phyloP scores from a whole-genome alignment of 2,113 vertebrate species.

The Tringa solitaria region DNA sequence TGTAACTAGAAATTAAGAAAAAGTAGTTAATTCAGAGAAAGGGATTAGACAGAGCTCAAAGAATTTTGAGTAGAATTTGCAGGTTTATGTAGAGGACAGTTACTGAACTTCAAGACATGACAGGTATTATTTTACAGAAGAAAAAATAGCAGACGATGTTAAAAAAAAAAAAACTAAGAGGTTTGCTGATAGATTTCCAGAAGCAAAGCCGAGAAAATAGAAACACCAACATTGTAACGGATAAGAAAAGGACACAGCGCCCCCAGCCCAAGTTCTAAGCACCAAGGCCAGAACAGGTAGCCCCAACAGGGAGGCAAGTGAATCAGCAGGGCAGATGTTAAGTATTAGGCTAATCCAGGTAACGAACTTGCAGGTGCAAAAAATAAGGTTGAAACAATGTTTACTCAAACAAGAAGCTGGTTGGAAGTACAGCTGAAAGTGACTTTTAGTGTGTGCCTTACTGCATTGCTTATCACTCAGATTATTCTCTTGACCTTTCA shows the following conservation, averaged over 20 bases:
- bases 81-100: not conserved
- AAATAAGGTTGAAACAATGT: not conserved
- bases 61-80: not conserved
- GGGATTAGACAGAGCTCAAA: not conserved
- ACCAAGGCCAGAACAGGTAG: not conserved
- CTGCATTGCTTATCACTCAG: not conserved
- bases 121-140: not conserved
- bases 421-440: not conserved
- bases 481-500: not conserved
- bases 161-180: not conserved
- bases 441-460: not conserved
- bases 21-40: not conserved
- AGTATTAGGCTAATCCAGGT: not conserved
- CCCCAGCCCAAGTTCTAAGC: not conserved
- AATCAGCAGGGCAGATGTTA: not conserved
- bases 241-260: not conserved
- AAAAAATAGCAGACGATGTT: not conserved
- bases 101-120: not conserved
- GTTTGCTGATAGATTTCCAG: not conserved
- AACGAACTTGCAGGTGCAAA: not conserved
- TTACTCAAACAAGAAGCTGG: not conserved
- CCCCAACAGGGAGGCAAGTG: fast-evolving
- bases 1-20: not conserved
- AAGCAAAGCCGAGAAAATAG: not conserved
- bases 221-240: fast-evolving